Percentiles rank a stretch among this genome's conserved stretches.
Conservation (phyloP, 2,113 vertebrate species). For the Sorex araneus region DNA sequence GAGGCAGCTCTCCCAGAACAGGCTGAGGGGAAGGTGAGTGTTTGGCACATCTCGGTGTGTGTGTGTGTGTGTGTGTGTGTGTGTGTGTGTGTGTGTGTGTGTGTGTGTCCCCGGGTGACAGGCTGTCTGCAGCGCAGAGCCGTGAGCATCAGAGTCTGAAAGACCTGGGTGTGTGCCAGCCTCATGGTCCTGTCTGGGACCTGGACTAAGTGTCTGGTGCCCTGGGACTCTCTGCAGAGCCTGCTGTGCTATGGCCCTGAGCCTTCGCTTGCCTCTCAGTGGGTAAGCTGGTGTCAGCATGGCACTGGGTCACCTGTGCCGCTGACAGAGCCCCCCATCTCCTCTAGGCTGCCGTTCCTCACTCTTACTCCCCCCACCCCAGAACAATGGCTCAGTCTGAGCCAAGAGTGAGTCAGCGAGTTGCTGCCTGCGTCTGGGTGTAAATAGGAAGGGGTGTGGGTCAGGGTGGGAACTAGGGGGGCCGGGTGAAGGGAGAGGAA, state of each 20-base stretch:
- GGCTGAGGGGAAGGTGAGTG: background rate
- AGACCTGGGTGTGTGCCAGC: constrained; percentile 11
- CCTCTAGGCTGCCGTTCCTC: constrained; percentile 16
- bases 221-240: background rate
- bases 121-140: background rate
- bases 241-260: background rate
- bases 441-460: constrained; percentile 87
- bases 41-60: background rate
- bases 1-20: background rate
- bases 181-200: background rate
- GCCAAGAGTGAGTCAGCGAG: constrained; percentile 84
- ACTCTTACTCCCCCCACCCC: constrained; percentile 36
- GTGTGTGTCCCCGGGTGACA: too few species aligned
- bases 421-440: constrained; percentile 77
- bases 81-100: too few species aligned
- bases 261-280: background rate
- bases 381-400: constrained; percentile 81
- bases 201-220: background rate
- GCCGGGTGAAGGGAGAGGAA: background rate
- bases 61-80: background rate
- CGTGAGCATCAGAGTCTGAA: background rate
- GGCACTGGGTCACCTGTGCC: constrained; percentile 23
- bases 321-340: background rate
- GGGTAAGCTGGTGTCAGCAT: constrained; percentile 29
- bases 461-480: constrained; percentile 67